Percentiles rank a stretch among this genome's conserved stretches.
Evolutionary conservation across 2,888 invertebrate species (phyloP).

Genomic region (Hedychridium roseum): DNA sequence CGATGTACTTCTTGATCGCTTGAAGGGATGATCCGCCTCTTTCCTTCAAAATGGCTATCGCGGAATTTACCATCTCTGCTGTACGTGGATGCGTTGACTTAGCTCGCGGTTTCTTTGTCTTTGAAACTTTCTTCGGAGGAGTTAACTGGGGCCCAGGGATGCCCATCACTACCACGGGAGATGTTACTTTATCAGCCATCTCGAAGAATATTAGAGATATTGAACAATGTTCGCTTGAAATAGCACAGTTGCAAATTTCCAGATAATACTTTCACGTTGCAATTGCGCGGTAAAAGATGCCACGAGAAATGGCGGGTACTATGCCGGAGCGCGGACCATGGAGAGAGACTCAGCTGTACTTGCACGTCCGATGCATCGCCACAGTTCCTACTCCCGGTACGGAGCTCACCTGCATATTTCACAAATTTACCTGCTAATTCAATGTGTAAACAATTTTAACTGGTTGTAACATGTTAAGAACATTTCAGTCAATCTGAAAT

Average conservation of each 20-base stretch:
- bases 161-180: slow-evolving; percentile 7
- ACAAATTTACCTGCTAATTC: no score
- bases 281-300: no score
- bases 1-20: slow-evolving; percentile 73
- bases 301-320: no score
- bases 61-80: slow-evolving; percentile 68
- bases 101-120: slow-evolving; percentile 41
- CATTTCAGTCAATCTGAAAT: no score
- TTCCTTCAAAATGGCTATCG: slow-evolving; percentile 67
- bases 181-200: slow-evolving; percentile 16
- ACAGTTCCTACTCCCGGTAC: no score
- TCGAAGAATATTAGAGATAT: no score
- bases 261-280: no score
- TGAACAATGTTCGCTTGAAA: not conserved
- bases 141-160: slow-evolving; percentile 10
- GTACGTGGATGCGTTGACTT: slow-evolving; percentile 66
- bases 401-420: no score
- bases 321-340: slow-evolving; percentile 24
- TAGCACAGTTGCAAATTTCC: no score
- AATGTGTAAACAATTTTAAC: no score
- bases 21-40: slow-evolving; percentile 69
- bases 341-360: slow-evolving; percentile 51
- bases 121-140: slow-evolving; percentile 25
- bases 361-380: slow-evolving; percentile 1
- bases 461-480: no score